Conservation (phyloP, 1,140 invertebrate genomes). For the Cydia amplana region DNA sequence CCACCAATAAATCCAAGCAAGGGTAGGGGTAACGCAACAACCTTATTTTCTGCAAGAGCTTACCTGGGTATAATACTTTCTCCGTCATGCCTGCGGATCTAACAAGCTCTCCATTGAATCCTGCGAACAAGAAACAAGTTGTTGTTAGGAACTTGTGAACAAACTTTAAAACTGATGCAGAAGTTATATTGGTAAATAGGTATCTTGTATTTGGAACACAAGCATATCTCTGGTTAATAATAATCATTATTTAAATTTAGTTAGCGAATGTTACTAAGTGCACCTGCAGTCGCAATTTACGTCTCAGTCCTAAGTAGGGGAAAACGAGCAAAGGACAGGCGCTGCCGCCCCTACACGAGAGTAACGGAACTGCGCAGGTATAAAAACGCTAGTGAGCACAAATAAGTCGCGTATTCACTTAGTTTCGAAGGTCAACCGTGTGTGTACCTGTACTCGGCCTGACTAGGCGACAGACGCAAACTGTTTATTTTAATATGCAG, state of each 20-base stretch:
- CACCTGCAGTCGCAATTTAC: slow-evolving; percentile 29
- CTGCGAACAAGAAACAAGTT: slow-evolving; percentile 56
- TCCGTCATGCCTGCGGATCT: slow-evolving; percentile 75
- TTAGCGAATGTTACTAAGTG: slow-evolving; percentile 4
- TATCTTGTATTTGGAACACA: background rate
- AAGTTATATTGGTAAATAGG: background rate
- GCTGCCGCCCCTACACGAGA: slow-evolving; percentile 9
- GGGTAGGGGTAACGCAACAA: slow-evolving; percentile 16
- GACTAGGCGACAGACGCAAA: slow-evolving; percentile 14
- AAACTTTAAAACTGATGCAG: background rate
- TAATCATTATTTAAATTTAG: slow-evolving; percentile 17
- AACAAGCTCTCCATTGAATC: slow-evolving; percentile 62
- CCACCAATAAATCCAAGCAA: background rate
- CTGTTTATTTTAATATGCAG: slow-evolving; percentile 28
- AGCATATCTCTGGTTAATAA: background rate
- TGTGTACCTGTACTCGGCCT: background rate
- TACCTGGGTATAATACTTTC: slow-evolving; percentile 72
- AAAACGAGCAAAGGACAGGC: background rate
- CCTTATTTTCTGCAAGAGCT: slow-evolving; percentile 39
- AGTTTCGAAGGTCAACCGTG: slow-evolving; percentile 18
- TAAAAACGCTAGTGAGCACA: slow-evolving; percentile 23
- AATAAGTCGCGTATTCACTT: slow-evolving; percentile 31
- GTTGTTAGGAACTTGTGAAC: slow-evolving; percentile 9
- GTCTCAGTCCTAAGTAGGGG: slow-evolving; percentile 24
- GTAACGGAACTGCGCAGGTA: slow-evolving; percentile 36